Conservation (phyloP, 2,797 vertebrate species). For the Danio kyathit region DNA sequence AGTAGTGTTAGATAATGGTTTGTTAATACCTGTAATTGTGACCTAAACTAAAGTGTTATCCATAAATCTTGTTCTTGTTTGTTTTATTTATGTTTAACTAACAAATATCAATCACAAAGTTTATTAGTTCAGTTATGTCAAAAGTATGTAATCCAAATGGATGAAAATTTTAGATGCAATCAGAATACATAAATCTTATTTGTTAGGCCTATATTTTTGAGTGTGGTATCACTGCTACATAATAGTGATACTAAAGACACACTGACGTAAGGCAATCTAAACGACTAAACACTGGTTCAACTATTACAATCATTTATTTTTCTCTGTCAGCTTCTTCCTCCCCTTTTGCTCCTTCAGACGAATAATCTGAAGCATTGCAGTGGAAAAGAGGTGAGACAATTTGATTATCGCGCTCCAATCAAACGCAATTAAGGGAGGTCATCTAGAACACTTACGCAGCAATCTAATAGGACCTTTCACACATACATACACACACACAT, state of each 20-base stretch:
- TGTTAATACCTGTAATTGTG: too few species aligned
- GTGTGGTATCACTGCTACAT: too few species aligned
- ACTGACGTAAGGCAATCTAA: background rate
- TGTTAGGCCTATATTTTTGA: too few species aligned
- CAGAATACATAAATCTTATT: too few species aligned
- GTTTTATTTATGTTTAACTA: too few species aligned
- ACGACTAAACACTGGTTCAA: constrained; percentile 1
- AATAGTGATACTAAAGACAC: background rate
- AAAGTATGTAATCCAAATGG: too few species aligned
- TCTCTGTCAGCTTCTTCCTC: constrained; percentile 56
- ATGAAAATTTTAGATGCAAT: too few species aligned
- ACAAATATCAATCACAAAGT: too few species aligned
- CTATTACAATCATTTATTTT: constrained; percentile 1
- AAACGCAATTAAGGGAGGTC: constrained; percentile 77
- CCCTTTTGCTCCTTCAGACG: constrained; percentile 54
- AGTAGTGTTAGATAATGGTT: too few species aligned
- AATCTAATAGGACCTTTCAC: constrained; percentile 72
- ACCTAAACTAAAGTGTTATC: too few species aligned
- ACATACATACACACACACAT: background rate
- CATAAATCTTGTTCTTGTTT: too few species aligned
- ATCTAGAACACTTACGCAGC: constrained; percentile 72
- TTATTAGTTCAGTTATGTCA: too few species aligned
- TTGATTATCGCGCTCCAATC: constrained; percentile 77
- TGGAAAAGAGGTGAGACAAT: constrained; percentile 70
- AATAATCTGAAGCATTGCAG: constrained; percentile 54